phyloP scores from a whole-genome alignment of 2,797 vertebrate genomes.

The Lithobates pipiens region DNA sequence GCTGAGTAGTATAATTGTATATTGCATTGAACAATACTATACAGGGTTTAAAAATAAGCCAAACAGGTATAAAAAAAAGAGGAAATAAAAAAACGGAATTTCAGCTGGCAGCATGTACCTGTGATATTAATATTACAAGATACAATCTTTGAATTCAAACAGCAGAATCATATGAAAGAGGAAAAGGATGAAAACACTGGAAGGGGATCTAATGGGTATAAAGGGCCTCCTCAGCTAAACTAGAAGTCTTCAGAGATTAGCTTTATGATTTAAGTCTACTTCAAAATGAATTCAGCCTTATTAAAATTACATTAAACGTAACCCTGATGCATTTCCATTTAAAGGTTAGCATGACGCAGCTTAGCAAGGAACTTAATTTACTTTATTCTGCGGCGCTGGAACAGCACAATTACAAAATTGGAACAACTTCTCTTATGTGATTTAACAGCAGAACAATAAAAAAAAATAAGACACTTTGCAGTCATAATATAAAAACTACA shows the following conservation, averaged over 20 bases:
- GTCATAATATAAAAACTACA: conserved; percentile 21
- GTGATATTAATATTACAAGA: not conserved
- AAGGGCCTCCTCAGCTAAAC: conserved; percentile 62
- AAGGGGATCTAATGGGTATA: conserved; percentile 52
- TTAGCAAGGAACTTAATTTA: not conserved
- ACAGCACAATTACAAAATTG: conserved; percentile 23
- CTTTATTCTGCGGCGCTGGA: not conserved
- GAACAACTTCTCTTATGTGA: conserved; percentile 22
- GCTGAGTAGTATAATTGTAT: no score
- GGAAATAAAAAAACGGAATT: conserved; percentile 20
- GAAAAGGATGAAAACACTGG: conserved; percentile 52
- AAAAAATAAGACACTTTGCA: conserved; percentile 12
- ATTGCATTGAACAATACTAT: not conserved
- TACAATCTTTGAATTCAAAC: conserved; percentile 34
- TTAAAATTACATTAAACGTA: conserved; percentile 71
- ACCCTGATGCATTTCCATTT: conserved; percentile 67
- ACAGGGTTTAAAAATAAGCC: conserved; percentile 43
- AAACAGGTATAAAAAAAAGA: not conserved
- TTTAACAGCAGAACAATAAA: conserved; percentile 19
- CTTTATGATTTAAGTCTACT: conserved; percentile 67
- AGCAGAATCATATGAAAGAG: conserved; percentile 54
- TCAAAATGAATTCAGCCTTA: conserved; percentile 69
- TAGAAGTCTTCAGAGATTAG: conserved; percentile 66
- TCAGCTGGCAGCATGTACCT: conserved; percentile 31
- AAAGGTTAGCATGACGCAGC: conserved; percentile 57